Evolutionary conservation across 2,113 vertebrate species (phyloP).

Genomic region (Glaucomys volans): DNA sequence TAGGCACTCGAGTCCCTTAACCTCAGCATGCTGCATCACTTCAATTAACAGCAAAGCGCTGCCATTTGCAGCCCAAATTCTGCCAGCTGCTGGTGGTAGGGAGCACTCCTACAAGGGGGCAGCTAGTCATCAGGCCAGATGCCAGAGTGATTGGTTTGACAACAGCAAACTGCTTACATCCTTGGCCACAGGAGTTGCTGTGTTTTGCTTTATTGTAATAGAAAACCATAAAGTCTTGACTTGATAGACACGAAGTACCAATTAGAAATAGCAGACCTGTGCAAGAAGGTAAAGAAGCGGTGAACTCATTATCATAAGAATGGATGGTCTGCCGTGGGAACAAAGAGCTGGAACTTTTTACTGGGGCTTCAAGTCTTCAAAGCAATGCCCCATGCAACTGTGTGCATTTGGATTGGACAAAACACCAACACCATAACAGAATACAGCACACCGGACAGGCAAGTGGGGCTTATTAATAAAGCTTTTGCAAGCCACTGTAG

Average conservation of each 20-base stretch:
- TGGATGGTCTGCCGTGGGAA: background rate
- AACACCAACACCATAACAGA: background rate
- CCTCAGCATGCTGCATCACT: background rate
- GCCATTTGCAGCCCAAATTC: constrained; percentile 29
- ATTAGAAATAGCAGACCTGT: background rate
- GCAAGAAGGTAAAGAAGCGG: background rate
- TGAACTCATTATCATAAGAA: background rate
- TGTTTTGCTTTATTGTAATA: background rate
- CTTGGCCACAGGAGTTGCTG: background rate
- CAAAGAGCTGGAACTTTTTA: background rate
- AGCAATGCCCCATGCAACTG: background rate
- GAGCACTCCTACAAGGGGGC: background rate
- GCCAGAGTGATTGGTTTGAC: background rate
- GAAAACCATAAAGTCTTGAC: background rate
- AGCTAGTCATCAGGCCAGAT: background rate
- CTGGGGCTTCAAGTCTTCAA: background rate
- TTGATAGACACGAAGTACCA: background rate
- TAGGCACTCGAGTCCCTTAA: background rate
- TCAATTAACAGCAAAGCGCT: constrained; percentile 60
- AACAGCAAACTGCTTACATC: background rate
- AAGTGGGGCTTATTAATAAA: background rate
- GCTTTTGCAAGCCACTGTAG: background rate
- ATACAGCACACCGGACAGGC: background rate
- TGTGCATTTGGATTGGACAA: background rate
- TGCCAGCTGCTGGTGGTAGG: background rate